These are phyloP conservation scores for Orthonevra nobilis DNA, from an alignment of 2,888 invertebrate species.

Conservation along the genomic window DNA sequence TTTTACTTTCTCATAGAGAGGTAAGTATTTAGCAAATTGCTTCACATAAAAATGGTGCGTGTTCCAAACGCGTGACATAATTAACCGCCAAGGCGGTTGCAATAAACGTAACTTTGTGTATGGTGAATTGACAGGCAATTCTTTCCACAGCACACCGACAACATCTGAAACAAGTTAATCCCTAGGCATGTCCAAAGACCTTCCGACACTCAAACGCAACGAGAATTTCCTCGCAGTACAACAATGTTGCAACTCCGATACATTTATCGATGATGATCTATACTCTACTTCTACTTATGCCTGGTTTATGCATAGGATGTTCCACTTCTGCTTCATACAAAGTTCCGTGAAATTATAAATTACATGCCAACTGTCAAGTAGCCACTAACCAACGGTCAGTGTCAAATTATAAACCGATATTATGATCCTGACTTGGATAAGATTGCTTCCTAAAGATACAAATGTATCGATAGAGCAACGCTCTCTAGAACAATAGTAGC, in stretches of 20 bases:
- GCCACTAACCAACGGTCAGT: neutral
- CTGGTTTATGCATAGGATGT: neutral
- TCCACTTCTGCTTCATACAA: neutral
- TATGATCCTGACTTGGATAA: conserved; percentile 2
- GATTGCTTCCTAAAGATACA: conserved; percentile 16
- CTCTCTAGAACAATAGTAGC: conserved; percentile 18
- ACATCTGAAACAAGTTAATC: conserved; percentile 41
- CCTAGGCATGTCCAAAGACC: conserved; percentile 12
- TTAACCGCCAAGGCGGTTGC: neutral
- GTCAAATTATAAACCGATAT: conserved; percentile 25
- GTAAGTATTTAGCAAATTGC: neutral
- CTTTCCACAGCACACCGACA: conserved; percentile 3
- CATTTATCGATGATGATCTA: conserved; percentile 33
- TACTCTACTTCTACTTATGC: conserved; percentile 9
- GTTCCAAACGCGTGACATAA: neutral
- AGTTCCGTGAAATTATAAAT: conserved; percentile 23
- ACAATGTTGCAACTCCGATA: conserved; percentile 31
- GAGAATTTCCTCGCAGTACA: neutral
- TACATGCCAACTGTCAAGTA: conserved; percentile 35
- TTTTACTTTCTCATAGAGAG: neutral
- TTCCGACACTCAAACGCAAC: conserved; percentile 51
- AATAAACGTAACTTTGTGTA: neutral
- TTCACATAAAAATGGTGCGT: too few species aligned
- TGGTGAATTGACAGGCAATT: conserved; percentile 25
- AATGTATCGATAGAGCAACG: too few species aligned